phyloP scores from a whole-genome alignment of 2,797 vertebrate species.

The Squalus acanthias region DNA sequence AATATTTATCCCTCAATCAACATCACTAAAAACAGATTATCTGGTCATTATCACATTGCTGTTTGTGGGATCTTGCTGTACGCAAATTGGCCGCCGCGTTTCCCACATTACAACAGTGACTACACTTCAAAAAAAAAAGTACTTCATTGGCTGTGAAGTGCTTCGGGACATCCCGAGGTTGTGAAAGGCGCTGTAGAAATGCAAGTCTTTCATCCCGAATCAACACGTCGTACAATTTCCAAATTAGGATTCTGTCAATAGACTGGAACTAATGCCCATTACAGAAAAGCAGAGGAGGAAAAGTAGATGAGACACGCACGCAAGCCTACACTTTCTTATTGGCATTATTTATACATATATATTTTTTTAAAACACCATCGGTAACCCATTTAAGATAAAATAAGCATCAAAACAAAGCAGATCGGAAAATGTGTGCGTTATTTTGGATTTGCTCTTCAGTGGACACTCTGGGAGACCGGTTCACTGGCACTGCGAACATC shows the following conservation, averaged over 20 bases:
- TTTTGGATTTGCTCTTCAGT: background rate
- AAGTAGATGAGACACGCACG: background rate
- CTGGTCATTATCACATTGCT: too few species aligned
- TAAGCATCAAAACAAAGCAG: too few species aligned
- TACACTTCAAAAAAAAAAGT: too few species aligned
- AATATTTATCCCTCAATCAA: too few species aligned
- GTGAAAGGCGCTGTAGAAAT: too few species aligned
- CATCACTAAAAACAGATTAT: too few species aligned
- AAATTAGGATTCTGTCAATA: background rate
- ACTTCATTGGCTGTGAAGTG: too few species aligned
- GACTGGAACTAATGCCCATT: background rate
- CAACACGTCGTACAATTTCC: background rate
- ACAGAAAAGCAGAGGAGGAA: background rate
- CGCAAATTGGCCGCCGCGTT: too few species aligned
- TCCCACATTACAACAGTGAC: too few species aligned
- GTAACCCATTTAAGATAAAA: background rate
- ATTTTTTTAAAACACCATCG: background rate
- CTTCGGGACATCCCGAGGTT: too few species aligned
- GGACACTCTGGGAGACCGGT: background rate
- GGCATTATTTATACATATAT: background rate
- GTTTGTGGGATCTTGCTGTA: too few species aligned
- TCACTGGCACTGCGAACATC: background rate
- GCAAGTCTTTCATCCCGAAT: too few species aligned
- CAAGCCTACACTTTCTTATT: background rate
- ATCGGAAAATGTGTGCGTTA: background rate